Percentiles rank a stretch among this genome's conserved stretches.
Evolutionary conservation across 2,113 vertebrate genomes (phyloP).

Genomic region (Elephas maximus): DNA sequence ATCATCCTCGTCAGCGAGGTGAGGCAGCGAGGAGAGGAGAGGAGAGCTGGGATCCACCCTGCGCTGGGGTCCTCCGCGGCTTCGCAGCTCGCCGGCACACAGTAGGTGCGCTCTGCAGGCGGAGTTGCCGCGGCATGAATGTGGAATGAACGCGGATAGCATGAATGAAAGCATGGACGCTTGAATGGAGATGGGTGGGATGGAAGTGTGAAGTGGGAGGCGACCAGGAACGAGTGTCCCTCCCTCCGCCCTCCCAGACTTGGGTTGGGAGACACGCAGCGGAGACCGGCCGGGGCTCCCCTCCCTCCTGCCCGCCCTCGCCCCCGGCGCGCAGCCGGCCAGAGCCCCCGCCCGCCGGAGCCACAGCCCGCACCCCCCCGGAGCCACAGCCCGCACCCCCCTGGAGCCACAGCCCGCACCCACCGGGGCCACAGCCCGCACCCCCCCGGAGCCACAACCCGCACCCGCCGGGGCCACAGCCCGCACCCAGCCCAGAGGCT

Average conservation of each 20-base stretch:
- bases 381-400: neutral
- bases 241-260: conserved; percentile 64
- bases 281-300: conserved; percentile 40
- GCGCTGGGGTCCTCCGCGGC: neutral
- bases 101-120: conserved; percentile 3
- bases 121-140: neutral
- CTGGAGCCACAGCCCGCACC: neutral
- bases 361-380: conserved; percentile 43
- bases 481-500: neutral
- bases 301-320: neutral
- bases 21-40: conserved; percentile 32
- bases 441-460: conserved; percentile 36
- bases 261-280: neutral
- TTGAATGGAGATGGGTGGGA: conserved; percentile 68
- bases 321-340: conserved; percentile 40
- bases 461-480: neutral
- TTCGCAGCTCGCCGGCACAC: neutral
- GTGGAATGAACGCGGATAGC: neutral
- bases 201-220: conserved; percentile 32
- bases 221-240: neutral
- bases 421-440: conserved; percentile 12
- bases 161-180: conserved; percentile 67
- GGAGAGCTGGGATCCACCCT: neutral
- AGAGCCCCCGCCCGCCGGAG: conserved; percentile 39
- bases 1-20: neutral